Percentiles rank a stretch among this genome's conserved stretches.
Evolutionary conservation across 2,888 invertebrate species (phyloP).

Genomic region (Elegia similella): DNA sequence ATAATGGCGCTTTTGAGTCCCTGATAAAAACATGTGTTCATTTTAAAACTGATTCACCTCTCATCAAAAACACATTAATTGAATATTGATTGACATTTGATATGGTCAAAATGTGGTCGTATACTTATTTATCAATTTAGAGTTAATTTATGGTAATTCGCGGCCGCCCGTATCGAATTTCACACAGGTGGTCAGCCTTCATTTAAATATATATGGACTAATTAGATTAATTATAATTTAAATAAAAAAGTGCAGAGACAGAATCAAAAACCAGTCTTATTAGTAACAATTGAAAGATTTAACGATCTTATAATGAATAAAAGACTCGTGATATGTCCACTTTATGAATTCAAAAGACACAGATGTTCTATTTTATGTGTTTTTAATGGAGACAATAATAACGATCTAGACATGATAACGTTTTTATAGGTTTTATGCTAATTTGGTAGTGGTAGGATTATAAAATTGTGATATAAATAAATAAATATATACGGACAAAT

Average conservation of each 20-base stretch:
- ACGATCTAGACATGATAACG: background rate
- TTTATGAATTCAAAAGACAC: background rate
- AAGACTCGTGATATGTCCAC: background rate
- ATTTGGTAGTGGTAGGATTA: background rate
- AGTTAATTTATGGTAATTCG: background rate
- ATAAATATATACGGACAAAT: too few relatives aligned
- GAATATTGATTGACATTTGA: background rate
- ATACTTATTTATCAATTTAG: background rate
- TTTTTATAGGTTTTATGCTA: background rate
- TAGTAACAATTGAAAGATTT: too few relatives aligned
- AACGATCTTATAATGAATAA: background rate
- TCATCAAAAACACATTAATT: too few relatives aligned
- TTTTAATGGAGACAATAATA: background rate
- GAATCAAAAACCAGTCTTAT: too few relatives aligned
- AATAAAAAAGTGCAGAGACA: too few relatives aligned
- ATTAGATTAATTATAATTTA: background rate
- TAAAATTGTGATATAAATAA: background rate
- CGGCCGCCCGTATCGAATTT: background rate
- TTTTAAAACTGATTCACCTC: too few relatives aligned
- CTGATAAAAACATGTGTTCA: too few relatives aligned
- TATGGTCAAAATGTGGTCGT: background rate
- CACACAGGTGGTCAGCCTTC: constrained; percentile 3
- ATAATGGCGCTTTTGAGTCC: too few relatives aligned
- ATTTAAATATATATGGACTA: background rate
- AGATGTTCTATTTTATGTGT: background rate